Evolutionary conservation across 2,113 vertebrate genomes (phyloP), one percentile per base, ranked within the genome.

Genomic region (Melanotaenia duboulayi): DNA sequence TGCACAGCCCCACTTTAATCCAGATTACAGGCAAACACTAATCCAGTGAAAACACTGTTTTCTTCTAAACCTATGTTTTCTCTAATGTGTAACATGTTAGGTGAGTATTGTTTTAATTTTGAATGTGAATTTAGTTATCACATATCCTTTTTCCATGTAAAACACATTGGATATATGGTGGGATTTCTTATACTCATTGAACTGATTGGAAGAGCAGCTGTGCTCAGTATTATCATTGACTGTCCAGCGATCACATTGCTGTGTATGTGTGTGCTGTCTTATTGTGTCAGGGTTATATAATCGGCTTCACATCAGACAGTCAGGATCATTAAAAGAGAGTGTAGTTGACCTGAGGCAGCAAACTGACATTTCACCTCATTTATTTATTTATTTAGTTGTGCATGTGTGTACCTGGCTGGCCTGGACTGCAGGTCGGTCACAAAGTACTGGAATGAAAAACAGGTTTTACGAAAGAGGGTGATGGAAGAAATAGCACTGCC

Each of bases 1-100:
- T 80, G 84, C 88, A 89, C 74, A 61, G 56, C 59, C 74, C 75
- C 25, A 37, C 64, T 89, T 84, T 93, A 93, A 93, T 92, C 92
- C 89, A 90, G 91, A 90, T 93, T 92, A 90, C 50, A 76, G 51
- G 56, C n/a, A 67, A 81, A 74, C 81, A 67, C 57, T 88, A 90
- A 91, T 89, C 91, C 86, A 75, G 75, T 83, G 76, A 89, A 90
- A 90, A 90, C 76, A 83, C 9, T 59, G 24, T 35, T 89, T 89
- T 83, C 74, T 89, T 85, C 23, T 49, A 71, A 77, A 75, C 35
- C 87, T 76, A 61, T 67, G 54, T n/a, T 68, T 74, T 54, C 32
- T 14, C 35, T 20, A 17, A 65, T 19, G 44, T 63, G 9, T 20
- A 32, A 51, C 17, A 5, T 65, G 13, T 4, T n/a, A 55, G 24